These are phyloP conservation scores for Eudyptes chrysolophus DNA, from an alignment of 2,113 vertebrate genomes.

Conservation along the genomic window DNA sequence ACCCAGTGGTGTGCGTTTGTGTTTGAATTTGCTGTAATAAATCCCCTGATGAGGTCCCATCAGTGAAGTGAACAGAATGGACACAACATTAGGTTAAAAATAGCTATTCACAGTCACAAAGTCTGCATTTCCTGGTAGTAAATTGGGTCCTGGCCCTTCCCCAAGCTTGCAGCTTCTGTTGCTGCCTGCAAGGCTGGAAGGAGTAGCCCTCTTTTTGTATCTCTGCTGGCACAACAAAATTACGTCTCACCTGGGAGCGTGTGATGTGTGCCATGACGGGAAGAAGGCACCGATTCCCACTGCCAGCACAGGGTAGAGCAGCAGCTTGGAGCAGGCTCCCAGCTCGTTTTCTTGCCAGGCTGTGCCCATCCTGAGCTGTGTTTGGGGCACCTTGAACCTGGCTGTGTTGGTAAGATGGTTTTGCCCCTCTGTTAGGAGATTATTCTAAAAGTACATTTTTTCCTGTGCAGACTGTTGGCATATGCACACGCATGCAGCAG, in stretches of 20 bases:
- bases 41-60: background rate
- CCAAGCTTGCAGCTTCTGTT: background rate
- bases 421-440: background rate
- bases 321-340: background rate
- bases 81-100: background rate
- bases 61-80: background rate
- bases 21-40: background rate
- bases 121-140: background rate
- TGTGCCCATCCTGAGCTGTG: background rate
- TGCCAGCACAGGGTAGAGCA: background rate
- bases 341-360: background rate
- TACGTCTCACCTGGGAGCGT: accelerated
- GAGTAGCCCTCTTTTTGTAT: background rate
- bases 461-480: background rate
- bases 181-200: background rate
- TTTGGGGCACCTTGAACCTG: background rate
- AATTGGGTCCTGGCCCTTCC: background rate
- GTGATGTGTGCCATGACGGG: background rate
- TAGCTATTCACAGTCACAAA: background rate
- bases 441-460: background rate
- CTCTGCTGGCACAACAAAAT: background rate
- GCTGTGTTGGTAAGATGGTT: background rate
- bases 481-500: background rate
- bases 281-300: background rate
- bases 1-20: background rate